Evolutionary conservation across 2,888 invertebrate species (phyloP), one percentile per base, ranked within the genome.

Genomic region (Volucella bombylans): DNA sequence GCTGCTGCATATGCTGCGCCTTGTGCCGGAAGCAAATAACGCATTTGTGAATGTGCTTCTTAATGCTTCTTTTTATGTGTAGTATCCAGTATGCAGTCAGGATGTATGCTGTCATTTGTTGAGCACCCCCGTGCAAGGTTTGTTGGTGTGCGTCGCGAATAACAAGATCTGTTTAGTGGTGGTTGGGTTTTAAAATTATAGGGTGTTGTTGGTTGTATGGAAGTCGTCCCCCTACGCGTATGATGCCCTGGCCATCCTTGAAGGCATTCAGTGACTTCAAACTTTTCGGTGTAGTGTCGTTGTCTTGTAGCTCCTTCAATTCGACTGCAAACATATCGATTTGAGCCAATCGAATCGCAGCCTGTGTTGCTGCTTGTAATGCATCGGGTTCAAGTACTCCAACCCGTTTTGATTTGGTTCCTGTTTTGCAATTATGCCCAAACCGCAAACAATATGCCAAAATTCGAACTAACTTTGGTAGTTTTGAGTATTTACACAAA

Each of bases 241-340:
- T n/a, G n/a, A n/a, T n/a, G n/a, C n/a, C n/a, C n/a, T n/a, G n/a
- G n/a, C 11, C 55, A 45, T 68, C 55, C n/a, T 14, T 68, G 11
- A 68, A 55, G 2, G 68, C 47, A 12, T 55, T 68, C 1, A 68
- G 68, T 15, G 55, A 55, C 4, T 38, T 45, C 9, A 55, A 31
- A 11, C 14, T 14, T 55, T 57, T 68, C 14, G 55, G 47, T 8
- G 12, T 57, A n/a, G 23, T 49, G 8, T 14, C 2, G 4, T 49
- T 57, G 12, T n/a, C 11, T 4, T 69, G 39, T 23, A 57, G 11
- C 23, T 23, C 4, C 23, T 23, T 23, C 23, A 23, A 23, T 18
- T 59, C 69, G 15, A 38, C 18, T n/a, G 55, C 12, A 9, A 69
- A 59, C 57, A 69, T 69, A n/a, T 39, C 39, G 3, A 15, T 12